phyloP scores from a whole-genome alignment of 2,113 vertebrate species.

The Pycnonotus jocosus region DNA sequence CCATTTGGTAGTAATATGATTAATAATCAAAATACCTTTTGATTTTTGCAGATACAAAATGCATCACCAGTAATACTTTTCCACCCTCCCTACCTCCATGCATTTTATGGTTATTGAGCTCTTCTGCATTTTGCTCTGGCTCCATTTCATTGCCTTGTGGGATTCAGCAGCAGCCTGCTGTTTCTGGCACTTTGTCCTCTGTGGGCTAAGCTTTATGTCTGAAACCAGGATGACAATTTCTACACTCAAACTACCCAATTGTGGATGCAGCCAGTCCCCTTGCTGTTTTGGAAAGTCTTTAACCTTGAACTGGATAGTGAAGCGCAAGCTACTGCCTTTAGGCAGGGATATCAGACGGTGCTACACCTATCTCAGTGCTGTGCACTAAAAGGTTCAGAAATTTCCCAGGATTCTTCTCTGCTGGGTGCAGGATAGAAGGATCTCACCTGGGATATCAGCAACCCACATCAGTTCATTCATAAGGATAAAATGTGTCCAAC shows the following conservation, averaged over 20 bases:
- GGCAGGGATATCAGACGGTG: not conserved
- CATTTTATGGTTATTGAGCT: not conserved
- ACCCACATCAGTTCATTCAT: accelerated
- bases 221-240: not conserved
- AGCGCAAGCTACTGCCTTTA: not conserved
- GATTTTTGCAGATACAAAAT: not conserved
- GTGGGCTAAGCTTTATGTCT: not conserved
- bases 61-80: not conserved
- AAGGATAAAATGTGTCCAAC: accelerated
- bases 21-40: not conserved
- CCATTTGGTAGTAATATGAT: not conserved
- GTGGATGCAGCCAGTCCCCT: not conserved
- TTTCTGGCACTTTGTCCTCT: not conserved
- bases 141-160: not conserved
- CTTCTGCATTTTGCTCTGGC: not conserved
- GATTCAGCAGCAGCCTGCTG: not conserved
- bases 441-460: not conserved
- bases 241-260: not conserved
- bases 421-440: not conserved
- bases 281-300: not conserved
- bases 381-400: not conserved
- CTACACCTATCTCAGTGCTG: not conserved
- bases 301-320: not conserved
- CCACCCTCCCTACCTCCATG: not conserved
- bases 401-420: not conserved